phyloP scores from a whole-genome alignment of 2,113 vertebrate genomes.

The Mesitornis unicolor region DNA sequence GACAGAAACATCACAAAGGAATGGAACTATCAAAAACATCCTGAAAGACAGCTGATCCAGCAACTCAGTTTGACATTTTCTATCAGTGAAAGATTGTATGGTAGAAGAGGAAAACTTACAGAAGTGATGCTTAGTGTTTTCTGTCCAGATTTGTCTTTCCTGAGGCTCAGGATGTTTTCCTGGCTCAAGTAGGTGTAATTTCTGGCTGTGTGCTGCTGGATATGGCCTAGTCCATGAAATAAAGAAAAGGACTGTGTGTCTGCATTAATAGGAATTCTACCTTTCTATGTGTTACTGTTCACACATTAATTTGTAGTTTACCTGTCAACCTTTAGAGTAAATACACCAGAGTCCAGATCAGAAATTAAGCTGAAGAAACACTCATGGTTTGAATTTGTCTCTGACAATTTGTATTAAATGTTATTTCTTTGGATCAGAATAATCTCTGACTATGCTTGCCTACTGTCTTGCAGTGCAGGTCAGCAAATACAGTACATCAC shows the following conservation, averaged over 20 bases:
- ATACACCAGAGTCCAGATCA: not conserved
- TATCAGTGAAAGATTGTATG: not conserved
- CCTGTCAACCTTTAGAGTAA: not conserved
- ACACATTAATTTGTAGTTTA: not conserved
- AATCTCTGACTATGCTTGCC: not conserved
- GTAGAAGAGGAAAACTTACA: not conserved
- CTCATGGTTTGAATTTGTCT: not conserved
- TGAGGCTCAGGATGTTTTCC: not conserved
- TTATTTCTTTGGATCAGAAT: not conserved
- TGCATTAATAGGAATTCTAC: not conserved
- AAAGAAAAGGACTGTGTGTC: not conserved
- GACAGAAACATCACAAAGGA: not conserved
- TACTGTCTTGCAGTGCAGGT: not conserved
- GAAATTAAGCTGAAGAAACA: not conserved
- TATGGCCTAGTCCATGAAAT: not conserved
- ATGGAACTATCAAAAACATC: not conserved
- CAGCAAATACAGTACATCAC: not conserved
- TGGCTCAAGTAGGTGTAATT: not conserved
- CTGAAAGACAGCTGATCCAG: not conserved
- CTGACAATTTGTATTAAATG: not conserved
- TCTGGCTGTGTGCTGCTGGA: not conserved
- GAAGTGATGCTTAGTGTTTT: not conserved
- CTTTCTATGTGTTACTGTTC: not conserved
- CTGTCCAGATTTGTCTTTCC: not conserved
- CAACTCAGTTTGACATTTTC: not conserved